These are phyloP conservation scores for Blera fallax DNA, from an alignment of 2,888 invertebrate species.

Conservation along the genomic window DNA sequence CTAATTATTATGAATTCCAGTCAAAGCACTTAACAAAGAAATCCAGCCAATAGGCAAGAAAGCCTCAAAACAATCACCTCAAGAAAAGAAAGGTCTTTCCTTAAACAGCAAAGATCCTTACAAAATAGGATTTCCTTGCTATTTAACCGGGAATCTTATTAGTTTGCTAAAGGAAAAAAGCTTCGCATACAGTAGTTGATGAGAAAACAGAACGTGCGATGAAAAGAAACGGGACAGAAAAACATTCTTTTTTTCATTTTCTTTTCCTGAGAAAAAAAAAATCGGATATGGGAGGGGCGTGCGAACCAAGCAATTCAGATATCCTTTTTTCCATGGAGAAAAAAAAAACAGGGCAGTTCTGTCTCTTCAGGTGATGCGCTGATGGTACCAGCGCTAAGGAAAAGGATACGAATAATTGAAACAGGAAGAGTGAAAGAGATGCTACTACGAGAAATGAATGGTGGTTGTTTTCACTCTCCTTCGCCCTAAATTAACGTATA, in stretches of 20 bases:
- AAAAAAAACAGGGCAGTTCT: slow-evolving; percentile 62
- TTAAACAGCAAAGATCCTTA: slow-evolving; percentile 3
- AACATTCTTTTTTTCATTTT: slow-evolving; percentile 22
- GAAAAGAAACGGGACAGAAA: slow-evolving; percentile 27
- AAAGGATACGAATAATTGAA: slow-evolving; percentile 13
- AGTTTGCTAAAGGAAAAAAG: slow-evolving; percentile 28
- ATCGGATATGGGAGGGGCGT: slow-evolving; percentile 60
- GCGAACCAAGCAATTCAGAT: slow-evolving; percentile 57
- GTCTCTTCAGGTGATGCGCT: slow-evolving; percentile 71
- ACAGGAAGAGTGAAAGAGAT: slow-evolving; percentile 29
- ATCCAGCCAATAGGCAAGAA: slow-evolving; percentile 59
- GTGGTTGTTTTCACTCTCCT: slow-evolving; percentile 56
- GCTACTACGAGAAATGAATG: slow-evolving; percentile 33
- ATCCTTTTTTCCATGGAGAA: slow-evolving; percentile 11
- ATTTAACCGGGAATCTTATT: slow-evolving; percentile 53
- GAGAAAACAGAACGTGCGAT: slow-evolving; percentile 32
- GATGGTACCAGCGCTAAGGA: slow-evolving; percentile 3
- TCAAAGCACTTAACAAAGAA: slow-evolving; percentile 50
- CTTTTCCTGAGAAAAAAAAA: slow-evolving; percentile 13
- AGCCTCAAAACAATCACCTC: slow-evolving; percentile 39
- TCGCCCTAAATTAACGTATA: slow-evolving; percentile 47
- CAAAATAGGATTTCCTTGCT: slow-evolving; percentile 29
- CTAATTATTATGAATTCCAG: slow-evolving; percentile 44
- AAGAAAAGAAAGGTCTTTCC: slow-evolving; percentile 11
- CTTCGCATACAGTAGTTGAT: not conserved